Evolutionary conservation across 2,113 vertebrate species (phyloP).

Genomic region (Cyanoramphus novaezelandiae): DNA sequence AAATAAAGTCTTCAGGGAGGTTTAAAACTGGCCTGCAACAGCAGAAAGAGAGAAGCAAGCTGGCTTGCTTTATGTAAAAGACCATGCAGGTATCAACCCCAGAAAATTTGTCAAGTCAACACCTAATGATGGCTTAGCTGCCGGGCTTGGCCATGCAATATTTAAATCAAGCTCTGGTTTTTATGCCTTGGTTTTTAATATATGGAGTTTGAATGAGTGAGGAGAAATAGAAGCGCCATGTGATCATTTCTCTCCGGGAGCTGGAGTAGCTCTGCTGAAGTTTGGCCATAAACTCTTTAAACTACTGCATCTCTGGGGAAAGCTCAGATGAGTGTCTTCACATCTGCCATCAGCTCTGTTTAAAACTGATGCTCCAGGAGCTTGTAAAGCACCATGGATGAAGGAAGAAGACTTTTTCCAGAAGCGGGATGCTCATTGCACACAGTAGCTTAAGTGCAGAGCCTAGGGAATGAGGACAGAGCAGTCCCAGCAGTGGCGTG

Average conservation of each 20-base stretch:
- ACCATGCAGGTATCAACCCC: constrained; percentile 14
- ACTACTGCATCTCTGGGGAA: neutral
- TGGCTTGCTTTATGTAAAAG: neutral
- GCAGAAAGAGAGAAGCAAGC: constrained; percentile 29
- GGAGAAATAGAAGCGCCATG: neutral
- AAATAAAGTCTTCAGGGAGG: constrained; percentile 33
- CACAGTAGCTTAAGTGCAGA: accelerated
- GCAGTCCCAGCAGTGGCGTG: accelerated
- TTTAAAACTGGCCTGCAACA: constrained; percentile 27
- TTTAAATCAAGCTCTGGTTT: neutral
- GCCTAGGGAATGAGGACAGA: neutral
- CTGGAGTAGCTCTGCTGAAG: neutral
- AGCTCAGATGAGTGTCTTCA: neutral
- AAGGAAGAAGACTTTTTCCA: neutral
- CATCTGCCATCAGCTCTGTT: neutral
- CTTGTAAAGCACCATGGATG: neutral
- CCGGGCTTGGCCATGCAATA: neutral
- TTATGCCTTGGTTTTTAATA: neutral
- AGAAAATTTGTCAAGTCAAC: constrained; percentile 59
- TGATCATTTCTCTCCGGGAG: neutral
- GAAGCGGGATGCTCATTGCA: neutral
- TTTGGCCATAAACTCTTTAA: constrained; percentile 12
- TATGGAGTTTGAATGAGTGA: neutral
- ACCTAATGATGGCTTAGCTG: constrained; percentile 51
- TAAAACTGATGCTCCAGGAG: neutral